Evolutionary conservation across 2,113 vertebrate genomes (phyloP).

Genomic region (Mustela nigripes): DNA sequence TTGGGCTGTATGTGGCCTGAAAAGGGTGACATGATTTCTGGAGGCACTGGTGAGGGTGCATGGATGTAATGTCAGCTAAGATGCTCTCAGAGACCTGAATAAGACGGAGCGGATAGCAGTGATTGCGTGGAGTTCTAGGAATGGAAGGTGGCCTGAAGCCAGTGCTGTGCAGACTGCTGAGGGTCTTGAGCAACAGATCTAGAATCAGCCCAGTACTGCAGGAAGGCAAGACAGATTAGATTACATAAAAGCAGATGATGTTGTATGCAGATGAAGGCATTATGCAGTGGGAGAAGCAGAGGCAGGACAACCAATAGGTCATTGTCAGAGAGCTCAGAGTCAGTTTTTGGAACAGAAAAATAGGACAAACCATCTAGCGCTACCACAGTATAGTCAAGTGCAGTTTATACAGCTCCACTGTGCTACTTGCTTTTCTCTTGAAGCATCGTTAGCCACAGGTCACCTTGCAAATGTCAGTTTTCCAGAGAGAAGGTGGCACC

Average conservation of each 20-base stretch:
- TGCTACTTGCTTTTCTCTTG: neutral
- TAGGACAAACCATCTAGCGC: neutral
- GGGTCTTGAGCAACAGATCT: neutral
- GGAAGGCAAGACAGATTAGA: neutral
- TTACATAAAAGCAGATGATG: neutral
- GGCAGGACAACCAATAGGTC: neutral
- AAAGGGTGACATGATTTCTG: constrained; percentile 4
- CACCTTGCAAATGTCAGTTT: neutral
- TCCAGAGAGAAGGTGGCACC: neutral
- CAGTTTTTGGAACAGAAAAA: neutral
- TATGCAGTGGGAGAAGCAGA: neutral
- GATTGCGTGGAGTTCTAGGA: neutral
- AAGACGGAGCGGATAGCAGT: neutral
- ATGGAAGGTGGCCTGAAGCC: neutral
- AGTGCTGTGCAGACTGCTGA: neutral
- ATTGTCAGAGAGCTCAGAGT: neutral
- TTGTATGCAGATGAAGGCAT: neutral
- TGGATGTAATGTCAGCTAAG: neutral
- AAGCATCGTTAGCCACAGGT: neutral
- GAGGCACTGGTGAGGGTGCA: neutral
- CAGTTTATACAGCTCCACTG: neutral
- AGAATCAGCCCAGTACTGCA: neutral
- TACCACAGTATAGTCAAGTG: fast-evolving
- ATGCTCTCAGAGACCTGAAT: neutral
- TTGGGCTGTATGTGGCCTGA: neutral